Conservation (phyloP, 2,113 vertebrate species). For the Chloropsis cyanopogon region DNA sequence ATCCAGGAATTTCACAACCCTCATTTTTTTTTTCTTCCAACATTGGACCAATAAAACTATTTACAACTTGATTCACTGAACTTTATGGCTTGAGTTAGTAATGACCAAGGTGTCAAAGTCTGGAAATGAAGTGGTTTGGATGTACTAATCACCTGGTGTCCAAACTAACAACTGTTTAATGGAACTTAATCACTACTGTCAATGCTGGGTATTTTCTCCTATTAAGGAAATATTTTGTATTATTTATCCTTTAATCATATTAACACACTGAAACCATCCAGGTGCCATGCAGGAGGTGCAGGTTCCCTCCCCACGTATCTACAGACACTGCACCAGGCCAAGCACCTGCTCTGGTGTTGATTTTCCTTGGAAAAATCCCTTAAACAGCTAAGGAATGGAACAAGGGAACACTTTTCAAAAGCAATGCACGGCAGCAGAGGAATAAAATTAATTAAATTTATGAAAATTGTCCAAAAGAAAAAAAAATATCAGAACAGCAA, state of each 20-base stretch:
- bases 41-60: slow-evolving; percentile 21
- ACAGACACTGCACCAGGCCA: not conserved
- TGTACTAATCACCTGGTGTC: slow-evolving; percentile 39
- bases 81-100: slow-evolving; percentile 36
- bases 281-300: not conserved
- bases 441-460: not conserved
- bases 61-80: slow-evolving; percentile 54
- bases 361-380: not conserved
- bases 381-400: not conserved
- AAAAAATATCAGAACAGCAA: not conserved
- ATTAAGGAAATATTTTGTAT: slow-evolving; percentile 29
- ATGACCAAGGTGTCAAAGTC: slow-evolving; percentile 39
- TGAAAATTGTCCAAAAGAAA: not conserved
- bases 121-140: slow-evolving; percentile 52
- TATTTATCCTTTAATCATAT: slow-evolving; percentile 44
- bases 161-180: slow-evolving; percentile 56
- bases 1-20: not conserved
- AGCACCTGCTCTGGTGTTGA: not conserved
- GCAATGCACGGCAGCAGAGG: not conserved
- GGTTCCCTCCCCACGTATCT: not conserved
- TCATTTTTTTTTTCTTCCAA: not conserved
- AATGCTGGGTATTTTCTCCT: slow-evolving; percentile 9
- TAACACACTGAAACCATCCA: not conserved
- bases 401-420: not conserved
- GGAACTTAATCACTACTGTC: slow-evolving; percentile 48